Percentiles rank a stretch among this genome's conserved stretches.
Evolutionary conservation across 2,113 vertebrate species (phyloP).

Genomic region (Anthoscopus minutus): DNA sequence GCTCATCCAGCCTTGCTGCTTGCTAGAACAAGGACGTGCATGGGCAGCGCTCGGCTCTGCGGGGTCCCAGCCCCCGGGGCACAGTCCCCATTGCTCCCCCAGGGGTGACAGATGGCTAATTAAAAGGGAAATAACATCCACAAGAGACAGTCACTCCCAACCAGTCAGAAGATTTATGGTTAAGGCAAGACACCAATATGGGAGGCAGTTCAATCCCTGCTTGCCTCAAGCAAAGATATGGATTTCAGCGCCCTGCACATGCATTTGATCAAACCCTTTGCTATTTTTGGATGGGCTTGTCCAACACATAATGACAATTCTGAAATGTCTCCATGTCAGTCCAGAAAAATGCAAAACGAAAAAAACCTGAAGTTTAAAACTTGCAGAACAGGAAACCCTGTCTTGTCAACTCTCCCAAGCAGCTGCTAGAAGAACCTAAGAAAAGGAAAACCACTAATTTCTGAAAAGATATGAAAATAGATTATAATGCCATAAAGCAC

Average conservation of each 20-base stretch:
- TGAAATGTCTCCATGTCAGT: neutral
- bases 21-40: neutral
- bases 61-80: neutral
- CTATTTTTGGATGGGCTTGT: neutral
- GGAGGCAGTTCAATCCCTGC: neutral
- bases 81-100: neutral
- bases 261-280: neutral
- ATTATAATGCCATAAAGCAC: neutral
- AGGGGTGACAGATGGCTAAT: neutral
- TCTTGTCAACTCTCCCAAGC: neutral
- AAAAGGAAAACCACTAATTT: neutral
- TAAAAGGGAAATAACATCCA: neutral
- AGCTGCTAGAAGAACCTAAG: neutral
- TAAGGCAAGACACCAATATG: neutral
- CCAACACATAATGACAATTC: neutral
- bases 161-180: neutral
- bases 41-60: accelerated
- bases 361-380: neutral
- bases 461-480: neutral
- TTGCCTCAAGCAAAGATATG: neutral
- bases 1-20: neutral
- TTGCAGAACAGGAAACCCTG: neutral
- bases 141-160: neutral
- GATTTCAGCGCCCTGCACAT: neutral
- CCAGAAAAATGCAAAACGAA: neutral